Evolutionary conservation across 1,140 invertebrate genomes (phyloP).

Genomic region (Papilio glaucus): DNA sequence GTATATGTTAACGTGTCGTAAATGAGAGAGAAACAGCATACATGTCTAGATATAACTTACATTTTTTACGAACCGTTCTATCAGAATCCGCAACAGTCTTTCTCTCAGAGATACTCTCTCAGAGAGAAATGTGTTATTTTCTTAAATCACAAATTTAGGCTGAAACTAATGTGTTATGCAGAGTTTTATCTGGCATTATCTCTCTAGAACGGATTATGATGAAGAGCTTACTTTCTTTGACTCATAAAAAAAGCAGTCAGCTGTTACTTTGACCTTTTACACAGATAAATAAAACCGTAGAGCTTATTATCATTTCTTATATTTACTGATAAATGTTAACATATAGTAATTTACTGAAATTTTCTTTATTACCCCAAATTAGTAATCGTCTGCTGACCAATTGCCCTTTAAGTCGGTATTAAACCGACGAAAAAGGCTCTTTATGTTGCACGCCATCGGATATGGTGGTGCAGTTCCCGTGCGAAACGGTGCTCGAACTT

Average conservation of each 20-base stretch:
- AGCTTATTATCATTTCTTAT: background rate
- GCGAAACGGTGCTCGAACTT: conserved; percentile 38
- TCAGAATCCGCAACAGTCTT: too few species aligned
- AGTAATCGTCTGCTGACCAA: background rate
- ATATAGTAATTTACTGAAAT: background rate
- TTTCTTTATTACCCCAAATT: conserved; percentile 21
- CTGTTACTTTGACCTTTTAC: too few species aligned
- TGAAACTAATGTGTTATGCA: too few species aligned
- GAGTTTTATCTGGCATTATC: too few species aligned
- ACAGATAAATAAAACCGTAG: too few species aligned
- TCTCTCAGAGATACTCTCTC: too few species aligned
- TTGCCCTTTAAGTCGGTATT: background rate
- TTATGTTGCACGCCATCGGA: conserved; percentile 37
- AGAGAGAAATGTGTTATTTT: too few species aligned
- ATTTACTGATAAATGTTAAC: background rate
- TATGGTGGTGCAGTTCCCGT: conserved; percentile 48
- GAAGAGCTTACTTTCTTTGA: too few species aligned
- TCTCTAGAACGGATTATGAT: too few species aligned
- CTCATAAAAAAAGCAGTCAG: too few species aligned
- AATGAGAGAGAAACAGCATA: conserved; percentile 11
- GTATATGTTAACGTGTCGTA: conserved; percentile 15
- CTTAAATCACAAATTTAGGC: too few species aligned
- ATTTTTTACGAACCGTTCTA: too few species aligned
- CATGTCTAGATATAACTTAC: background rate
- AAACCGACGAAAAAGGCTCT: conserved; percentile 30